Evolutionary conservation across 2,888 invertebrate genomes (phyloP), one percentile per base, ranked within the genome.

Genomic region (Altica lythri): DNA sequence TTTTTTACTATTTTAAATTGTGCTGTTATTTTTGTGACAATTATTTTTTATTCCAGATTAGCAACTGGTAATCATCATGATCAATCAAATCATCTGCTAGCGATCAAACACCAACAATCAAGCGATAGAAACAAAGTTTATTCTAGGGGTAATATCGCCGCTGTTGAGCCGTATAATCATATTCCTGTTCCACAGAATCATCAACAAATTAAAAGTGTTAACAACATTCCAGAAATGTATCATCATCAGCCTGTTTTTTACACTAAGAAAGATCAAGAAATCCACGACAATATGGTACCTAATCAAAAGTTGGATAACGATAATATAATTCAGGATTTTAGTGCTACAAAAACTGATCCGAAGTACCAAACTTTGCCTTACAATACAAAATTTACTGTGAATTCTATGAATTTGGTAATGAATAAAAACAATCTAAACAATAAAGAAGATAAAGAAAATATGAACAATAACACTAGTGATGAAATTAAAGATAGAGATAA

Each of bases 361-460:
- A 95, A 92, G 78, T 94, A 91, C 79, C 93, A 94, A 80, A 92
- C 92, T 18, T 79, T 94, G 77, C 93, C 94, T 66, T 90, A 92
- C 78, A 94, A 88, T 73, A 91, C 89, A 27, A 94, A 92, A 77
- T 90, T 91, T 74, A 85, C 87, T 10, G 78, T 86, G 13, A 80
- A 85, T 74, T 85, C 87, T 10, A 78, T 86, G 13, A 80, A 85
- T 76, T 78, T 81, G 53, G 73, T 80, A 59, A 69, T 77, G 4
- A 71, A 68, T 72, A 52, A 75, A 70, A 59, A n/a, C n/a, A n/a
- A n/a, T n/a, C n/a, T 64, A 49, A 55, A 74, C 67, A 59, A 57
- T 45, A 55, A 71, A 22, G 55, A 48, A 68, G 57, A 70, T 25
- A n/a, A 9, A 22, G 40, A 19, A 14, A 50, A 75, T 69, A 58